Conservation (phyloP, 2,888 invertebrate species). For the Brenthis ino region DNA sequence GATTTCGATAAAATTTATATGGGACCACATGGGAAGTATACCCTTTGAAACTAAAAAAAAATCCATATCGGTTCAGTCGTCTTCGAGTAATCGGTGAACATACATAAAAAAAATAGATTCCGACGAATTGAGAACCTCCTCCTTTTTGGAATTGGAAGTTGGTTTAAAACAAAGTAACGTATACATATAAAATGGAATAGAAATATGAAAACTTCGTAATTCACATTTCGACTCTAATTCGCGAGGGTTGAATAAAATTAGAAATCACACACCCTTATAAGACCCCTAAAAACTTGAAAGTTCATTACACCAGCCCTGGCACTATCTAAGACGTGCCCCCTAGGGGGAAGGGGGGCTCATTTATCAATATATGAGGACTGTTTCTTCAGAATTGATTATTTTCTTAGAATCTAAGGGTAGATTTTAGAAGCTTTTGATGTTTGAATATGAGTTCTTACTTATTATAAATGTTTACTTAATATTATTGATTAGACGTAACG, state of each 20-base stretch:
- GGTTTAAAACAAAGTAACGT: no score
- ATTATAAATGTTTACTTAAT: conserved; percentile 3
- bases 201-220: conserved; percentile 3
- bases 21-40: no score
- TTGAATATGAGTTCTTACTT: conserved; percentile 53
- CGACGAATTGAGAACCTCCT: no score
- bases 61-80: no score
- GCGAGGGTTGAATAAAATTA: conserved; percentile 27
- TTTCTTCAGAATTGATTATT: conserved; percentile 83
- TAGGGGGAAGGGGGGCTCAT: conserved; percentile 76
- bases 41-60: no score
- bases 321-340: conserved; percentile 76
- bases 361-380: conserved; percentile 81
- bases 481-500: not conserved
- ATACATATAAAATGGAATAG: not conserved
- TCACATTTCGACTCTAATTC: not conserved
- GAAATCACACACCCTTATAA: conserved; percentile 37
- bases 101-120: no score
- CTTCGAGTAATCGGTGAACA: no score
- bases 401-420: conserved; percentile 77
- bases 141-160: no score
- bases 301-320: conserved; percentile 79
- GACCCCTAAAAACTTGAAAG: conserved; percentile 54
- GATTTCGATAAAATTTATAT: no score
- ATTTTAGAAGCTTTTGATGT: conserved; percentile 36